Conservation (phyloP, 2,797 vertebrate species). For the Melanotaenia maccullochi region DNA sequence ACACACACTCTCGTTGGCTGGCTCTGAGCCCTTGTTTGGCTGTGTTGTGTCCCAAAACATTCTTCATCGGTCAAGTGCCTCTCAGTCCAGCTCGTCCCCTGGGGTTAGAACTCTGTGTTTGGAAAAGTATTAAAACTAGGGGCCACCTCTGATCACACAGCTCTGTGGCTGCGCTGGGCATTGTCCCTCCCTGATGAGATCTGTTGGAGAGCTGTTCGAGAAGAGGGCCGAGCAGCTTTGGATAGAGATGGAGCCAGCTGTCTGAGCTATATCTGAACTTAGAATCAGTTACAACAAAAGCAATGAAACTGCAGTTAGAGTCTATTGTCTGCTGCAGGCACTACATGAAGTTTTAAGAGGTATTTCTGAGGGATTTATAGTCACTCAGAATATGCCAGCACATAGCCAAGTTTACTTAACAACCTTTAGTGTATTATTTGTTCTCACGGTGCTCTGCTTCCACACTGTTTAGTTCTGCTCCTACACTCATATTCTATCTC, state of each 20-base stretch:
- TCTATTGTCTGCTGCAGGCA: slow-evolving; percentile 23
- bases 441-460: slow-evolving; percentile 14
- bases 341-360: slow-evolving; percentile 31
- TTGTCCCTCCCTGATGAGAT: slow-evolving; percentile 44
- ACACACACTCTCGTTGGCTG: slow-evolving; percentile 31
- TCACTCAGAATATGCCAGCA: slow-evolving; percentile 28
- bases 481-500: slow-evolving; percentile 3
- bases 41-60: slow-evolving; percentile 65
- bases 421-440: slow-evolving; percentile 32
- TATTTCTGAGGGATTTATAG: slow-evolving; percentile 44
- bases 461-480: slow-evolving; percentile 7
- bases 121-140: slow-evolving; percentile 46
- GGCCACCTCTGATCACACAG: slow-evolving; percentile 42
- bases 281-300: slow-evolving; percentile 52
- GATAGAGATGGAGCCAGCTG: slow-evolving; percentile 53
- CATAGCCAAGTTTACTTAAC: slow-evolving; percentile 19
- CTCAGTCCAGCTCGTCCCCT: slow-evolving; percentile 66
- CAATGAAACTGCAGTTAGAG: slow-evolving; percentile 35
- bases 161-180: slow-evolving; percentile 27
- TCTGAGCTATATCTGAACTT: slow-evolving; percentile 65
- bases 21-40: slow-evolving; percentile 57
- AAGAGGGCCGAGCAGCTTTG: slow-evolving; percentile 21
- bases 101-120: slow-evolving; percentile 44
- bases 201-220: slow-evolving; percentile 24
- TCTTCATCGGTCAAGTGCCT: slow-evolving; percentile 74